Evolutionary conservation across 2,113 vertebrate genomes (phyloP).

Genomic region (Pleuronectes platessa): DNA sequence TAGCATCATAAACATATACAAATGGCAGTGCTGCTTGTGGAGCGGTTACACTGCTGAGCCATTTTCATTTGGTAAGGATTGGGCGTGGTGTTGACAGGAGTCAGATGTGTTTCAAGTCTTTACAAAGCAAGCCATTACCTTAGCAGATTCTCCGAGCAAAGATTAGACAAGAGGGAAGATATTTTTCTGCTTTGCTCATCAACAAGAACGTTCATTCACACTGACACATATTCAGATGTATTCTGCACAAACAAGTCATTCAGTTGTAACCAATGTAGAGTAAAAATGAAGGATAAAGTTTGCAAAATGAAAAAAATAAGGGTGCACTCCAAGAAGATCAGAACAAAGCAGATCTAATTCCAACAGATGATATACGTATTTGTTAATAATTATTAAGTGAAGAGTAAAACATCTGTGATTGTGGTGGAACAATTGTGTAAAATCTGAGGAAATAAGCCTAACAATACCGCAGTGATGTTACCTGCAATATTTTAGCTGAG

Average conservation of each 20-base stretch:
- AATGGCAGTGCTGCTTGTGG: not conserved
- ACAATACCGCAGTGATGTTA: too few species aligned
- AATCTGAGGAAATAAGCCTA: too few species aligned
- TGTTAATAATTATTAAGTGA: not conserved
- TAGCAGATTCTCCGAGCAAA: too few species aligned
- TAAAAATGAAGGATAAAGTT: not conserved
- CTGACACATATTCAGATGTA: not conserved
- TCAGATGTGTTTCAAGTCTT: constrained; percentile 13
- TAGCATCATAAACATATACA: constrained; percentile 29
- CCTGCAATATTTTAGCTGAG: too few species aligned
- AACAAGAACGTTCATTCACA: not conserved
- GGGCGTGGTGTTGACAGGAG: not conserved
- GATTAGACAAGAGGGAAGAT: not conserved
- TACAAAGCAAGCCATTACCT: too few species aligned
- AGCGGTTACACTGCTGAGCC: too few species aligned
- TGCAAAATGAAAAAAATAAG: not conserved
- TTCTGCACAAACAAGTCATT: not conserved
- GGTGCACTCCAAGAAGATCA: not conserved
- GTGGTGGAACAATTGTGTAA: too few species aligned
- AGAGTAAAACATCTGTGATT: too few species aligned
- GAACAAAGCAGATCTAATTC: not conserved
- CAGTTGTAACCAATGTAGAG: not conserved
- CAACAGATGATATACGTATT: not conserved
- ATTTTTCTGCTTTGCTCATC: not conserved
- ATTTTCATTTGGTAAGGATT: constrained; percentile 13